Percentiles rank a stretch among this genome's conserved stretches.
Conservation (phyloP, 2,113 vertebrate genomes). For the Ursus arctos region DNA sequence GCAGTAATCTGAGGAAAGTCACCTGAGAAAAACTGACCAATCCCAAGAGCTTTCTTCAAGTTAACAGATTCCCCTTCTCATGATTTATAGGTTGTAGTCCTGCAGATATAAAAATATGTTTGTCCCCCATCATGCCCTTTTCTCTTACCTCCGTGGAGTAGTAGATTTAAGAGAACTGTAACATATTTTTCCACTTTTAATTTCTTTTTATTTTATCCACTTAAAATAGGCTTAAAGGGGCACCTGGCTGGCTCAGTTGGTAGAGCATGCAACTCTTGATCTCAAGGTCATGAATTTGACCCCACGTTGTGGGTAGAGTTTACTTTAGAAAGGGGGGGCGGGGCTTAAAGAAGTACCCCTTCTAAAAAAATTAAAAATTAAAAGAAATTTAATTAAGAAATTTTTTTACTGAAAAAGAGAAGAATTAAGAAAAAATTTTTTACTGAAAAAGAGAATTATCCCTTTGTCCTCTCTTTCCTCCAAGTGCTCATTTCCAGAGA, state of each 20-base stretch:
- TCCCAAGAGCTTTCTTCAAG: neutral
- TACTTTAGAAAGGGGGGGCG: neutral
- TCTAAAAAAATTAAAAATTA: neutral
- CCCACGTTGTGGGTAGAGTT: neutral
- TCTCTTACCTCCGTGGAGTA: neutral
- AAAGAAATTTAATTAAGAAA: neutral
- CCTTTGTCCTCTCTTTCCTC: neutral
- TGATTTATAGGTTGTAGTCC: neutral
- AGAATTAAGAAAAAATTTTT: neutral
- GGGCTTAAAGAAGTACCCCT: neutral
- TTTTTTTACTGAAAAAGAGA: neutral
- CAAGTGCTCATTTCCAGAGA: neutral
- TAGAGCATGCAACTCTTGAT: neutral
- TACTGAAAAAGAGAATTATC: neutral
- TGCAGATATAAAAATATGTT: neutral
- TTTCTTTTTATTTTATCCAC: slow-evolving; percentile 38
- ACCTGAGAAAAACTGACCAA: neutral
- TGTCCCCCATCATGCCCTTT: neutral
- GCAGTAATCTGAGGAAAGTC: neutral
- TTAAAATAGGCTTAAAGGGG: slow-evolving; percentile 35
- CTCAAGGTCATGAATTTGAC: neutral
- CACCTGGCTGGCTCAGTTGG: neutral
- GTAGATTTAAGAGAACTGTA: neutral
- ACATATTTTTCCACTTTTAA: neutral
- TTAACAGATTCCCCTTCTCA: neutral